Percentiles rank a stretch among this genome's conserved stretches.
Conservation (phyloP, 2,888 invertebrate genomes). For the Dastarcus helophoroides region DNA sequence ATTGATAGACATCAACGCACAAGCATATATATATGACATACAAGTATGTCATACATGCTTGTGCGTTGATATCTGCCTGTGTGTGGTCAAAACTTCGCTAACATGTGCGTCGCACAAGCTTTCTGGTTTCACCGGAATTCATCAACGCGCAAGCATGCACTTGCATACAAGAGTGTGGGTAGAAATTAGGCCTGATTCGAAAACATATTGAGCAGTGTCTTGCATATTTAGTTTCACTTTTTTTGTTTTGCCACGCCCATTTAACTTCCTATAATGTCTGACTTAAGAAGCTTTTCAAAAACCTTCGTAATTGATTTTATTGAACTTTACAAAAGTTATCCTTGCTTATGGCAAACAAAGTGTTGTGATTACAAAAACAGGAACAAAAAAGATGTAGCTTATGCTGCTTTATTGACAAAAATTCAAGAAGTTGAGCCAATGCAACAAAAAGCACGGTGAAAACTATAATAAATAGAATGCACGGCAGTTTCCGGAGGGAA, state of each 20-base stretch:
- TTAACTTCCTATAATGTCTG: too few species aligned
- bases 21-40: too few species aligned
- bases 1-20: too few species aligned
- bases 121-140: too few species aligned
- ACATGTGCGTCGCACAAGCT: slow-evolving; percentile 6
- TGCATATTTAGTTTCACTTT: too few species aligned
- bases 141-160: slow-evolving; percentile 6
- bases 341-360: slow-evolving; percentile 6
- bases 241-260: too few species aligned
- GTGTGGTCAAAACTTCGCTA: slow-evolving; percentile 2
- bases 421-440: slow-evolving; percentile 1
- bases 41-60: slow-evolving; percentile 1
- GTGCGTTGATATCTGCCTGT: slow-evolving; percentile 7
- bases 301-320: slow-evolving; percentile 2
- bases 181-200: background rate
- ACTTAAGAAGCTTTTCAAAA: slow-evolving; percentile 5
- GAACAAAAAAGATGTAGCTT: slow-evolving; percentile 5
- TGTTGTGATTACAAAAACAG: slow-evolving; percentile 6
- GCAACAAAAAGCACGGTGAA: slow-evolving; percentile 3
- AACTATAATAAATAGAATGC: slow-evolving; percentile 1
- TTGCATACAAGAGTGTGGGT: slow-evolving; percentile 1
- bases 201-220: too few species aligned
- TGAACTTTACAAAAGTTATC: slow-evolving; percentile 6
- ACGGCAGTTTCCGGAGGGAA: slow-evolving; percentile 3
- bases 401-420: slow-evolving; percentile 2